Conservation (phyloP, 2,113 vertebrate species). For the Pachypanchax playfairii region DNA sequence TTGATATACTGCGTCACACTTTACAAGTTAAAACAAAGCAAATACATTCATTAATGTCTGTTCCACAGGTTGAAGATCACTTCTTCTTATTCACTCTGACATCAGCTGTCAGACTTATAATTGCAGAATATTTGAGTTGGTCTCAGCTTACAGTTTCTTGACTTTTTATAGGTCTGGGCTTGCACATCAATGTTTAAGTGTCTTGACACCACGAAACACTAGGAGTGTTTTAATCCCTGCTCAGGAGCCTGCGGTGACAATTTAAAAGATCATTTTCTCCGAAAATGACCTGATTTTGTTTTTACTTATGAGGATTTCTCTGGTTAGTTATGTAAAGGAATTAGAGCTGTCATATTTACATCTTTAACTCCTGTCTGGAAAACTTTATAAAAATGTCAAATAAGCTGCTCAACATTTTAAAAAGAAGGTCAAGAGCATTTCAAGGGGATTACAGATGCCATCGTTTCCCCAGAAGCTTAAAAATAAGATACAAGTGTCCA, state of each 20-base stretch:
- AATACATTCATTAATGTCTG: conserved; percentile 15
- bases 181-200: conserved; percentile 41
- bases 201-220: conserved; percentile 42
- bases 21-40: no score
- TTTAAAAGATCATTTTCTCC: conserved; percentile 37
- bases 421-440: no score
- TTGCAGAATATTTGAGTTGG: conserved; percentile 41
- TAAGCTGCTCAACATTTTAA: conserved; percentile 40
- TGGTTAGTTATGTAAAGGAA: conserved; percentile 40
- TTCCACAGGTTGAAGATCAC: conserved; percentile 18
- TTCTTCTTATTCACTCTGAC: conserved; percentile 43
- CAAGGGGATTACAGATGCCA: conserved; percentile 18
- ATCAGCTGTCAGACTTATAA: conserved; percentile 52
- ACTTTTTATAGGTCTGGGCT: conserved; percentile 42
- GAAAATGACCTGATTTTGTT: conserved; percentile 15
- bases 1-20: conserved; percentile 14
- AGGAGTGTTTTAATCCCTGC: conserved; percentile 40
- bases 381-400: conserved; percentile 24
- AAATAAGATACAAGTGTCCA: conserved; percentile 17
- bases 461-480: conserved; percentile 7
- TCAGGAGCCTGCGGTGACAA: conserved; percentile 47
- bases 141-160: conserved; percentile 29
- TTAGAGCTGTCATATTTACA: conserved; percentile 41
- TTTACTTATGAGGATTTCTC: conserved; percentile 13
- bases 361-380: conserved; percentile 28